These are phyloP conservation scores for Andrena hattorfiana DNA, from an alignment of 2,888 invertebrate genomes.

Conservation along the genomic window DNA sequence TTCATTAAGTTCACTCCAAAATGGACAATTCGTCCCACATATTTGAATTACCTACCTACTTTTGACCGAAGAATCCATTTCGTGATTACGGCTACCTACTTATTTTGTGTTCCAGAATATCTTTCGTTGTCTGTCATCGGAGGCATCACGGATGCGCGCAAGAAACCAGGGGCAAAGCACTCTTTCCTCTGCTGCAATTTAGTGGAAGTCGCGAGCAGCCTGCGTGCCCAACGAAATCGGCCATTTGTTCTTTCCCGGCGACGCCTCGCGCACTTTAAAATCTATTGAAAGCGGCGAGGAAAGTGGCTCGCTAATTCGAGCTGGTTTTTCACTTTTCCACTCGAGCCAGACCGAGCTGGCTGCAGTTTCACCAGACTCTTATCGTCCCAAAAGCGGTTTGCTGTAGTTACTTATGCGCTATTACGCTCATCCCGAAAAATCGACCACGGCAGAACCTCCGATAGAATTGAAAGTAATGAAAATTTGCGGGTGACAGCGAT, in stretches of 20 bases:
- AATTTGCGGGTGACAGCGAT: background rate
- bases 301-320: conserved; percentile 62
- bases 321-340: conserved; percentile 65
- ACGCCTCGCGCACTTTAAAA: conserved; percentile 67
- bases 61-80: background rate
- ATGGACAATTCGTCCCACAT: background rate
- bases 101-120: background rate
- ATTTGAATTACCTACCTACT: background rate
- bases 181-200: conserved; percentile 51
- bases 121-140: conserved; percentile 12
- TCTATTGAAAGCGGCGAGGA: conserved; percentile 65
- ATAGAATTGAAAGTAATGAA: background rate
- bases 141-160: conserved; percentile 4
- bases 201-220: conserved; percentile 58
- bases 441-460: background rate
- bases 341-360: conserved; percentile 5
- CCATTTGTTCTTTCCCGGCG: conserved; percentile 55
- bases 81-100: background rate
- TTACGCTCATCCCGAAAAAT: conserved; percentile 7
- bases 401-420: conserved; percentile 23
- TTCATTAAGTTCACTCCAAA: too few species aligned
- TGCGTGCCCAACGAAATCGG: conserved; percentile 59
- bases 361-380: conserved; percentile 18
- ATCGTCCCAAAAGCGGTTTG: conserved; percentile 40
- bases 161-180: conserved; percentile 50